Conservation (phyloP, 1,140 invertebrate species). For the Polyergus mexicanus region DNA sequence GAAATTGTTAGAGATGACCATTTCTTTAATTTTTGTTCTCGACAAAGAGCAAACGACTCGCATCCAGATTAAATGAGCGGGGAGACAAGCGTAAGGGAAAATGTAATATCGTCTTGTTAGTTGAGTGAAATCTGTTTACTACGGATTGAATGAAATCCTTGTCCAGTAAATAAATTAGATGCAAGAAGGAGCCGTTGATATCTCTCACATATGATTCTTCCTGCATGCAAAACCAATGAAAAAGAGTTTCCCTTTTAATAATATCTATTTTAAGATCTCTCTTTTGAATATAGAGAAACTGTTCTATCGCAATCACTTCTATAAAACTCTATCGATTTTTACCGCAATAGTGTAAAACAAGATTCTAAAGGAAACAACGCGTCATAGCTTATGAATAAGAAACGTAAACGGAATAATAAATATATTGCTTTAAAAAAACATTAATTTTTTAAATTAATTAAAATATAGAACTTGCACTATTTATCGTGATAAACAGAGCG, state of each 20-base stretch:
- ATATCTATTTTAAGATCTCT: conserved; percentile 2
- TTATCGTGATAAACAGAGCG: background rate
- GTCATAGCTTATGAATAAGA: too few relatives aligned
- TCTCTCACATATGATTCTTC: background rate
- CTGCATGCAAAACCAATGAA: background rate
- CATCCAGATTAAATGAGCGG: background rate
- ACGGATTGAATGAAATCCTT: background rate
- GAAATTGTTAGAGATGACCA: too few relatives aligned
- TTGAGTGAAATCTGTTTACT: background rate
- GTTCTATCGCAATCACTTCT: background rate
- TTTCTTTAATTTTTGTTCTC: background rate
- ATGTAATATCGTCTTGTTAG: background rate
- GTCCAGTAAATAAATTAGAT: background rate
- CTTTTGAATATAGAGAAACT: background rate
- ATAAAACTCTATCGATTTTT: too few relatives aligned
- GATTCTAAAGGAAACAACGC: too few relatives aligned
- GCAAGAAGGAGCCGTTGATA: background rate
- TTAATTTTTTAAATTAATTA: too few relatives aligned
- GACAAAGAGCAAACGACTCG: background rate
- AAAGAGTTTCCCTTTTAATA: conserved; percentile 32
- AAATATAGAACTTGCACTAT: background rate
- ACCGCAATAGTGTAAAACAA: too few relatives aligned
- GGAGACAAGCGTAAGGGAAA: background rate
- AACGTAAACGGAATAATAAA: too few relatives aligned
- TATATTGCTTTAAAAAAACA: background rate